Base-by-base conservation (phyloP, 2,113 vertebrate genomes). In the Opisthocomus hoazin region DNA sequence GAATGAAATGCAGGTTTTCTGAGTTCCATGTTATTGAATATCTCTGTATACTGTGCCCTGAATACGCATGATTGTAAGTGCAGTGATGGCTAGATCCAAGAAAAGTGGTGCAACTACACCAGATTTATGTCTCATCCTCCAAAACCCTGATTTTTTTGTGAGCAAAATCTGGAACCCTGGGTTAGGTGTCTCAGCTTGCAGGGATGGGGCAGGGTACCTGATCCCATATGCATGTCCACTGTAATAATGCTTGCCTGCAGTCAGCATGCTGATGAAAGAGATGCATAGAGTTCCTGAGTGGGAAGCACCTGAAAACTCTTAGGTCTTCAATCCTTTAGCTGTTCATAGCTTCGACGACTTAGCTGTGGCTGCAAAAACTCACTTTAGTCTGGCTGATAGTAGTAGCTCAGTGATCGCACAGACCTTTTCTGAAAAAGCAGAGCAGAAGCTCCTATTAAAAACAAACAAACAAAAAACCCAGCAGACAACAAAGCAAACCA, bases 141-240 rank as follows among this genome's bases (percentile, higher is more conserved):
- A 41, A 68, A 87, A 34, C 3, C 2, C 11, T 23, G 6, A 22
- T 16, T 46, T 61, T 58, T 83, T 36, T 11, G 18, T 5, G 4
- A 51, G 5, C 10, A 79, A 20, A 68, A 53, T 22, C 8, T 77
- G 32, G 29, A 76, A 37, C 12, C 5, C 63, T 24, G 23, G 7
- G 4, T 22, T 76, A 45, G 14, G 2, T 23, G 4, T 53, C 10
- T 73, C 19, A n/a, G 26, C 19, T 65, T 93, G 16, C 36, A 74
- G 45, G 2, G 0, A 0, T 56, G 18, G 7, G 14, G 10, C 1
- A 5, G 54, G 6, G 6, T 41, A 12, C 9, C 8, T 45, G 23
- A 15, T 34, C 32, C 11, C 24, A 73, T 60, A 36, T 18, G 30
- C 6, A 12, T 22, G 10, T 22, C 30, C 50, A 36, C 27, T 11